These are phyloP conservation scores for pig (Sus scrofa) DNA, from an alignment of 2,113 vertebrate genomes.

Conservation along the genomic window T2T-Sscrofa CM000830.6:100890001-100890500, in stretches of 20 bases:
- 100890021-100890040: no score
- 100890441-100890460: neutral
- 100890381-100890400: neutral
- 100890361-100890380: neutral
- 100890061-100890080: neutral
- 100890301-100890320: neutral
- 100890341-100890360: neutral
- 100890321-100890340: neutral
- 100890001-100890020: no score
- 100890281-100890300: neutral
- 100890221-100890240: neutral
- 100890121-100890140: neutral
- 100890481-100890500: neutral
- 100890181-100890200: conserved; percentile 13
- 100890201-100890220: neutral
- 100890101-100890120: conserved; percentile 54
- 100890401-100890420: neutral
- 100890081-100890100: neutral
- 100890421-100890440: neutral
- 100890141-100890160: neutral
- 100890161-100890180: neutral
- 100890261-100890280: neutral
- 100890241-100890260: neutral
- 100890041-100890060: neutral
- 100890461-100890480: neutral